These are phyloP conservation scores for Nematopogon swammerdamellus DNA, from an alignment of 2,888 invertebrate species.

Conservation along the genomic window DNA sequence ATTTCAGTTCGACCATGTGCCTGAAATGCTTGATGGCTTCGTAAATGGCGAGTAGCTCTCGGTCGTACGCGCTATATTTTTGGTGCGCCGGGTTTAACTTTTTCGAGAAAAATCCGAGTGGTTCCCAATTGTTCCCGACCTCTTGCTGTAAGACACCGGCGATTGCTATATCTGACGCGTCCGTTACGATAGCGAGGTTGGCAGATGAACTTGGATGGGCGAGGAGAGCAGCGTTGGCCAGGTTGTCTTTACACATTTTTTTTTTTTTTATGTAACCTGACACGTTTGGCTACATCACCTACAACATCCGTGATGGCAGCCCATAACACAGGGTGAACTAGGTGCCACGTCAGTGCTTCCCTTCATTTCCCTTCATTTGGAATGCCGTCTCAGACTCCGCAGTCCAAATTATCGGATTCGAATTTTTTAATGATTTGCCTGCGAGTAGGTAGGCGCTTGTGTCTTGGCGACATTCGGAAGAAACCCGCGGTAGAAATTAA, in stretches of 20 bases:
- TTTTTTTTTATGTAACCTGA: too few relatives aligned
- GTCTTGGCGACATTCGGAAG: conserved; percentile 20
- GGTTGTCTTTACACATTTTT: conserved; percentile 14
- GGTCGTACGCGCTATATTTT: conserved; percentile 24
- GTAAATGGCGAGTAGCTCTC: conserved; percentile 26
- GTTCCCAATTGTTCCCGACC: conserved; percentile 16
- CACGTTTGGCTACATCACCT: too few relatives aligned
- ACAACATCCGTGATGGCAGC: too few relatives aligned
- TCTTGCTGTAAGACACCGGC: conserved; percentile 26
- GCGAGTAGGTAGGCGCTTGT: conserved; percentile 19
- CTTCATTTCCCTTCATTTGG: too few relatives aligned
- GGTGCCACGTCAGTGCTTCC: too few relatives aligned
- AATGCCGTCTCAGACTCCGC: conserved; percentile 13
- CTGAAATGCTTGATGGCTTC: conserved; percentile 22
- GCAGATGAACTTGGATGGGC: conserved; percentile 19
- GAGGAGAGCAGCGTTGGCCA: conserved; percentile 18
- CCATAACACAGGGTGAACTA: too few relatives aligned
- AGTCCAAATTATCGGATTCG: conserved; percentile 14
- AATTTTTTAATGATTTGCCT: conserved; percentile 15
- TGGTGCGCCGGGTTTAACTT: conserved; percentile 19
- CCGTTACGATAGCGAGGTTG: conserved; percentile 18
- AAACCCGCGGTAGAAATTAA: conserved; percentile 23
- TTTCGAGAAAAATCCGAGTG: conserved; percentile 24
- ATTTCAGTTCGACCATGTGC: conserved; percentile 23
- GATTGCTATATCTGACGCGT: conserved; percentile 26